Evolutionary conservation across 2,113 vertebrate genomes (phyloP), one percentile per base, ranked within the genome.

Genomic region (Hippocampus comes): DNA sequence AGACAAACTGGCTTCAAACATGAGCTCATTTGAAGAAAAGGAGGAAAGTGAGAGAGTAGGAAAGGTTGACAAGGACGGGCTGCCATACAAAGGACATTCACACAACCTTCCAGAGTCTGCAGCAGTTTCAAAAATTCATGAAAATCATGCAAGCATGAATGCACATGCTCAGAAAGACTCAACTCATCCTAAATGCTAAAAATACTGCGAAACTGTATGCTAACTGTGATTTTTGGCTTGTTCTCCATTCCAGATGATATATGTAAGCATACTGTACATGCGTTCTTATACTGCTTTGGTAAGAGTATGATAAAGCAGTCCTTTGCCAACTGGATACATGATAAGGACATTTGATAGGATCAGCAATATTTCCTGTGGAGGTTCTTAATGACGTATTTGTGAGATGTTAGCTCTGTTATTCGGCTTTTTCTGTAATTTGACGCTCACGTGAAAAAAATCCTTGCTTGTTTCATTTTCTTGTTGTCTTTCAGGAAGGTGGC

Each of bases 401-500:
- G 42, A 70, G 38, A 0, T 53, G 42, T 3, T 63, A 10, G 8
- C n/a, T 21, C 41, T 66, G 30, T 18, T 77, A 30, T 59, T 25
- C 5, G 42, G 11, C 10, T 43, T 27, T 51, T 46, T 57, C 53
- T 25, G 11, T 41, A 56, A 55, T 27, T 57, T 68, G 63, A 23
- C 21, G 41, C 8, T 74, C 9, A 4, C 38, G 34, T 21, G 2
- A 46, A 43, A 25, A 25, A 23, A 65, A 21, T 10, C 53, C 53
- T 43, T 7, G 57, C 63, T 23, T 64, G 20, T 64, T 64, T 20
- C 4, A 14, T 23, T 41, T 14, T 42, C 38, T 48, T 83, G 25
- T 85, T 84, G 63, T 87, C 63, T 89, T 89, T 71, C 72, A 91
- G 89, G 76, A 71, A 30, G 56, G 34, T 46, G 80, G 6, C 63